A percentile compares a stretch with the other conserved stretches of the same genome.
These are phyloP conservation scores for Mayetiola destructor DNA, from an alignment of 2,888 invertebrate species.

Conservation along the genomic window DNA sequence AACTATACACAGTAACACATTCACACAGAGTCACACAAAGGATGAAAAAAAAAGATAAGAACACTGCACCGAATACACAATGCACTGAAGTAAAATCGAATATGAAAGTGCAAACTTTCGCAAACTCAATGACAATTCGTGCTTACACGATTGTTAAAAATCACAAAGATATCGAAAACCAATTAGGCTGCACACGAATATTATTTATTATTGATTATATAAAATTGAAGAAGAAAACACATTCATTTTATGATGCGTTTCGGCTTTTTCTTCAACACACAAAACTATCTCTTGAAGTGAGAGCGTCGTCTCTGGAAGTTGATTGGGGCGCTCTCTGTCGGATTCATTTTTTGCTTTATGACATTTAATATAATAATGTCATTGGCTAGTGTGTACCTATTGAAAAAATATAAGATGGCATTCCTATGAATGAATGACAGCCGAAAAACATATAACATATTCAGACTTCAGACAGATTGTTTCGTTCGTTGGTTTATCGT, in stretches of 20 bases:
- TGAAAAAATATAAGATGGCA: neutral
- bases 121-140: too few relatives aligned
- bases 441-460: too few relatives aligned
- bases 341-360: neutral
- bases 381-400: neutral
- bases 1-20: too few relatives aligned
- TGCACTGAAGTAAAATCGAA: neutral
- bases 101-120: neutral
- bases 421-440: neutral
- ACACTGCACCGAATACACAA: neutral
- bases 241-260: neutral
- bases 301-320: constrained; percentile 5
- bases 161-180: too few relatives aligned
- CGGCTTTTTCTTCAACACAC: constrained; percentile 9
- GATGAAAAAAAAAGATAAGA: too few relatives aligned
- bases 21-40: too few relatives aligned
- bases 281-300: constrained; percentile 2
- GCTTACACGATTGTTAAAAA: too few relatives aligned
- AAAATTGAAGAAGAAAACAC: constrained; percentile 5
- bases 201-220: neutral
- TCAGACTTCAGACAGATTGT: too few relatives aligned
- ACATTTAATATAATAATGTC: neutral
- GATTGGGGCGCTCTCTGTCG: neutral
- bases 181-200: too few relatives aligned
- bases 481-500: neutral